Conservation (phyloP, 1,140 invertebrate genomes). For the Pygmarrhopalites habei region DNA sequence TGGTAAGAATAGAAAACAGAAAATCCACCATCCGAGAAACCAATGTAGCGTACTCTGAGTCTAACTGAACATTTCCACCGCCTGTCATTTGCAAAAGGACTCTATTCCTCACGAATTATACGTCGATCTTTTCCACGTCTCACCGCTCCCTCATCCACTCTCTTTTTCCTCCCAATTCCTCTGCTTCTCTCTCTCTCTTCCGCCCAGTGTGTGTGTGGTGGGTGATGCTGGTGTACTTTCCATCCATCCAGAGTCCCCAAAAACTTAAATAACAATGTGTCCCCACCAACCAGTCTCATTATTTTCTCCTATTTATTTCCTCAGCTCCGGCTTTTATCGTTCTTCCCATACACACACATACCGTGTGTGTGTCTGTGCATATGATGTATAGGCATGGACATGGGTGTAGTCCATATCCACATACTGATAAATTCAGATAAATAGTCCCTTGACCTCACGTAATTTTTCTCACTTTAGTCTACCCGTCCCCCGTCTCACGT, state of each 20-base stretch:
- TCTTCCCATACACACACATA: not conserved
- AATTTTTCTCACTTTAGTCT: no score
- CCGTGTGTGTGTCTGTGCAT: no score
- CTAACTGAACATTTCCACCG: constrained; percentile 33
- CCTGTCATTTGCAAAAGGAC: constrained; percentile 40
- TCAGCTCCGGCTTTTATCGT: constrained; percentile 7
- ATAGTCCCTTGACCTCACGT: no score
- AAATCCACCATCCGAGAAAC: constrained; percentile 29
- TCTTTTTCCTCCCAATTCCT: not conserved
- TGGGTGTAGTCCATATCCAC: no score
- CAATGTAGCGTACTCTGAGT: constrained; percentile 34
- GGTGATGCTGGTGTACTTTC: no score
- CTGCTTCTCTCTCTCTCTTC: constrained; percentile 13
- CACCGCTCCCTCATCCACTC: not conserved
- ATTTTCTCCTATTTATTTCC: constrained; percentile 12
- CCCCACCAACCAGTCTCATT: constrained; percentile 11
- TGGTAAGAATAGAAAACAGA: constrained; percentile 28
- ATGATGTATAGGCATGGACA: no score
- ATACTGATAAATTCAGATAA: no score
- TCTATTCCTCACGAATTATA: constrained; percentile 36
- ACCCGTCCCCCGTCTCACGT: no score
- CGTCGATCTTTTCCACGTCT: constrained; percentile 27
- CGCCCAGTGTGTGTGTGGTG: no score
- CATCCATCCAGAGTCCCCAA: constrained; percentile 6
- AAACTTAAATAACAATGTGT: constrained; percentile 10